A percentile compares a stretch with the other conserved stretches of the same genome.
Conservation (phyloP, 2,888 invertebrate genomes). For the Latrodectus hesperus region DNA sequence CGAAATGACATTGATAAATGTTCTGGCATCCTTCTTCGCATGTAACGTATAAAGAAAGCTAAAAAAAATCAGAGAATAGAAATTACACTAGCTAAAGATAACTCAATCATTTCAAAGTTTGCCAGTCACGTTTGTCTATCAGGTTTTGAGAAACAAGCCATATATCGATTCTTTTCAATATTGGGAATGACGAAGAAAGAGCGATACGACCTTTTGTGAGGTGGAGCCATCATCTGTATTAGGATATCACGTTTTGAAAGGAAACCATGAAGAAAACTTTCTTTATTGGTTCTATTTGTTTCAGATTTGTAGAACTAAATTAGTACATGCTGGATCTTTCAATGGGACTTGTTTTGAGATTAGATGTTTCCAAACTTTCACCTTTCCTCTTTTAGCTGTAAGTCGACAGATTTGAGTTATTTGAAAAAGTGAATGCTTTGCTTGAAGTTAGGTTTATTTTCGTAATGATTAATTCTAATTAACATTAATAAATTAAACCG, state of each 20-base stretch:
- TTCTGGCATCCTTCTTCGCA: slow-evolving; percentile 27
- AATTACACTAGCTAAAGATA: slow-evolving; percentile 43
- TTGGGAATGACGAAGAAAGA: slow-evolving; percentile 4
- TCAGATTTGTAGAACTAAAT: too few species aligned
- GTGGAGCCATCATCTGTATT: neutral
- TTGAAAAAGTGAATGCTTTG: too few species aligned
- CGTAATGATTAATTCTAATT: too few species aligned
- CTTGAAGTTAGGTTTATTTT: too few species aligned
- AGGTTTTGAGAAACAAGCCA: slow-evolving; percentile 12
- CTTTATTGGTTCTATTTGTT: too few species aligned
- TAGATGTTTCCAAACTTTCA: too few species aligned
- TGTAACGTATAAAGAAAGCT: slow-evolving; percentile 15
- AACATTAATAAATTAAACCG: too few species aligned
- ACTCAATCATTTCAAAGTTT: slow-evolving; percentile 54
- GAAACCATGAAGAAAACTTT: neutral
- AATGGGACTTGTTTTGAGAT: too few species aligned
- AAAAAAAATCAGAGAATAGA: slow-evolving; percentile 8
- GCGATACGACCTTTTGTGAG: slow-evolving; percentile 8
- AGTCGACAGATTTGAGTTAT: too few species aligned
- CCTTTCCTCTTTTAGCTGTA: too few species aligned
- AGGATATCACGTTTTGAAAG: slow-evolving; percentile 35
- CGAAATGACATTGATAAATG: slow-evolving; percentile 62
- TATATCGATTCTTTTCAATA: slow-evolving; percentile 10
- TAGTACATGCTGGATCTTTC: too few species aligned
- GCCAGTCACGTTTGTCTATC: slow-evolving; percentile 51